A percentile compares a stretch with the other conserved stretches of the same genome.
Evolutionary conservation across 2,797 vertebrate genomes (phyloP).

Genomic region (Heterohyrax brucei): DNA sequence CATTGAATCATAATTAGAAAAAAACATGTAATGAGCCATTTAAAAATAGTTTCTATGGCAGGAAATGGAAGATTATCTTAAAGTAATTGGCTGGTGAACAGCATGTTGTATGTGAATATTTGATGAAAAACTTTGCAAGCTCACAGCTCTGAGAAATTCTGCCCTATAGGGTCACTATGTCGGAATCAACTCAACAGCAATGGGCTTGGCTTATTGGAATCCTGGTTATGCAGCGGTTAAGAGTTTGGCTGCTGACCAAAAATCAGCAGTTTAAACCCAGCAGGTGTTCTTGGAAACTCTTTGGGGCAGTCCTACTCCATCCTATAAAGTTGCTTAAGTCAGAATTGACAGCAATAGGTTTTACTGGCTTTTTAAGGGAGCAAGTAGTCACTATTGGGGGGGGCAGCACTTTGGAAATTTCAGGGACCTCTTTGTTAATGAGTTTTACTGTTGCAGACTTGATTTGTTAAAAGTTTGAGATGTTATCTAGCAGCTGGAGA

Average conservation of each 20-base stretch:
- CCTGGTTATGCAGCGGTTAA: no score
- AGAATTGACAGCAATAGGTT: no score
- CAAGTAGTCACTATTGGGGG: neutral
- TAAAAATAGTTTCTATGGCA: neutral
- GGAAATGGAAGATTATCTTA: neutral
- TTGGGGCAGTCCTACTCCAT: no score
- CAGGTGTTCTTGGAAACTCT: no score
- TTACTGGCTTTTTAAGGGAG: neutral
- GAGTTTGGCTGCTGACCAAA: no score
- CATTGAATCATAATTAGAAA: conserved; percentile 73
- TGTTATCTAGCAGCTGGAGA: conserved; percentile 33
- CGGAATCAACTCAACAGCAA: no score
- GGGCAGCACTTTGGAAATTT: conserved; percentile 67
- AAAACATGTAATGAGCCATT: conserved; percentile 74
- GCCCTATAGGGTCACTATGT: no score
- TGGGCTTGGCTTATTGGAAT: no score
- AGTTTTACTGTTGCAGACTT: conserved; percentile 11
- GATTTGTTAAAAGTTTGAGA: conserved; percentile 9
- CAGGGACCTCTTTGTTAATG: conserved; percentile 64
- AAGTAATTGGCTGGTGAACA: neutral
- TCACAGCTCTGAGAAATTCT: neutral
- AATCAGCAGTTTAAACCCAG: no score
- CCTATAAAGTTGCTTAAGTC: no score
- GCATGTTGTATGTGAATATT: neutral
- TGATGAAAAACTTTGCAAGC: neutral